Base-by-base conservation (phyloP, 2,113 vertebrate species). In the Rhinoptilus africanus region DNA sequence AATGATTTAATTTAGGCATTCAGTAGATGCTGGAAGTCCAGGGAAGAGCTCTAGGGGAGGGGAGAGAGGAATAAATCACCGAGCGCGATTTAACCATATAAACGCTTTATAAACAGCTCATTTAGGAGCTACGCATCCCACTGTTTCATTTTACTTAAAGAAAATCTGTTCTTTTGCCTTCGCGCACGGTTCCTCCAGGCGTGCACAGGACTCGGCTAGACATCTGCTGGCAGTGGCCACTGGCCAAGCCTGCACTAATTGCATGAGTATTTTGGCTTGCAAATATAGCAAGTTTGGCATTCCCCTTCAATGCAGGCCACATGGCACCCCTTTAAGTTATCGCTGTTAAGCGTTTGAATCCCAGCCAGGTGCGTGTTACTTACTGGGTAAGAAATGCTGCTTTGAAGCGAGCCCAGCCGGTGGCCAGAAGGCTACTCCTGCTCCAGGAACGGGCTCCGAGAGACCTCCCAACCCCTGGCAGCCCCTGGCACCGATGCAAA, bases 141-240 rank as follows among this genome's bases (percentile, higher is more conserved):
- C 85, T 35, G 20, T 6, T 87, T 13, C 37, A 6, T 35, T 57
- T 41, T 2, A 11, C 68, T 76, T 43, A 8, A 6, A 57, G 87
- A 69, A 75, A 96, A 88, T 34, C 47, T 19, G 64, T 9, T 76
- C 39, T 76, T 69, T 9, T 14, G 75, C 85, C 64, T 78, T 21
- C 14, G 1, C 8, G 76, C 84, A 23, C 28, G 28, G 43, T 39
- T 95, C 93, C 67, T 88, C 87, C 73, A 89, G 91, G 83, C 88
- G 80, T 4, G 8, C 2, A 0, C 6, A 67, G 84, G 59, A 56
- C 22, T 39, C 28, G 22, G 85, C 83, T n/a, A 87, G 81, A 82
- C 93, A 96, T 96, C 97, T 97, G 97, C 80, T 28, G 14, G 43
- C 7, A 5, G 41, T 93, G 94, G 90, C 94, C 89, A 67, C 57